These are phyloP conservation scores for Epinotia ramella DNA, from an alignment of 2,888 invertebrate species.

Conservation along the genomic window DNA sequence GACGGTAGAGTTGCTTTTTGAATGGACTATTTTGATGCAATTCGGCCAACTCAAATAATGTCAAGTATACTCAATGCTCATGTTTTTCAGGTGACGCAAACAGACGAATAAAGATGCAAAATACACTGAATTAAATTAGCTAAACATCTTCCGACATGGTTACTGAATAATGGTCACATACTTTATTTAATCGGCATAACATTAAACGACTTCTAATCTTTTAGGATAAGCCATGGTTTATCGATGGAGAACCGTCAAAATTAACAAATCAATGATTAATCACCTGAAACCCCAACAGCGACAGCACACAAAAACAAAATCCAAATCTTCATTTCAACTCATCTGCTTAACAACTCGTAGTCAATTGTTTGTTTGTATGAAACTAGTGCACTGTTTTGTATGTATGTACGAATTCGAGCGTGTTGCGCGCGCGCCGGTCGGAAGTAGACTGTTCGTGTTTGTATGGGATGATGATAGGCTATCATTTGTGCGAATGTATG, in stretches of 20 bases:
- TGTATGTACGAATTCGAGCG: conserved; percentile 10
- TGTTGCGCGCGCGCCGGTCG: conserved; percentile 29
- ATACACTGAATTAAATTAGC: neutral
- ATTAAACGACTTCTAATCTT: neutral
- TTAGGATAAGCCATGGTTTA: neutral
- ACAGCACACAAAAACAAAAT: conserved; percentile 36
- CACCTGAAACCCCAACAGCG: conserved; percentile 26
- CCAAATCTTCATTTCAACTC: conserved; percentile 40
- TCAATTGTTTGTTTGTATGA: conserved; percentile 12
- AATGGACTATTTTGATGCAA: no score
- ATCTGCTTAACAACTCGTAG: conserved; percentile 19
- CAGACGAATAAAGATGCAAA: neutral
- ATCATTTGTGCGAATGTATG: conserved; percentile 38
- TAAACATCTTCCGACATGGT: no score
- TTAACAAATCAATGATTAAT: conserved; percentile 1
- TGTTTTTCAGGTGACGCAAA: neutral
- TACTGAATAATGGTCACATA: no score
- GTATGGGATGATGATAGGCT: conserved; percentile 41
- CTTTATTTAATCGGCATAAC: neutral
- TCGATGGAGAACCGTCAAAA: neutral
- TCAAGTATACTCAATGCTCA: neutral
- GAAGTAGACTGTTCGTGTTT: conserved; percentile 35
- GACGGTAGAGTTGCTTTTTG: no score
- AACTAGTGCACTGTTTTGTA: conserved; percentile 2
- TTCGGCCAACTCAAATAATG: neutral